Evolutionary conservation across 2,888 invertebrate genomes (phyloP).

Genomic region (Lapara coniferarum): DNA sequence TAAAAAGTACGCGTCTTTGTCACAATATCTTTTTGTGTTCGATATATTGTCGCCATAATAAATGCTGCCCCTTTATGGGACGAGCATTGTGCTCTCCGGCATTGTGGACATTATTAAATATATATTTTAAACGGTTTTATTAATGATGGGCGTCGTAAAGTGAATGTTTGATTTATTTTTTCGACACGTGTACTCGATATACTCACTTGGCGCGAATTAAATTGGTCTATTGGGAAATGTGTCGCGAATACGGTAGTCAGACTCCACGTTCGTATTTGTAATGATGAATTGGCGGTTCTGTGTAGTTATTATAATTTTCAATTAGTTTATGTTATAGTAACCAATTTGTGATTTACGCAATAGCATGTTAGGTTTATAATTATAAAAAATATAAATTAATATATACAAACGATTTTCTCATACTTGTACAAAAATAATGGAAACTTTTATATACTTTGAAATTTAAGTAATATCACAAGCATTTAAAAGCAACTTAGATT

Average conservation of each 20-base stretch:
- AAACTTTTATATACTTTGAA: no score
- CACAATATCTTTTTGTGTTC: constrained; percentile 84
- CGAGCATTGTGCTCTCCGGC: constrained; percentile 76
- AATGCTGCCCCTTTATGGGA: constrained; percentile 82
- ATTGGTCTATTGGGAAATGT: constrained; percentile 13
- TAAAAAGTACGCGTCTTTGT: constrained; percentile 83
- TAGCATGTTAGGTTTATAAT: no score
- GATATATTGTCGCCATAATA: constrained; percentile 83
- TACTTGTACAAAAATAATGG: no score
- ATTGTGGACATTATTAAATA: constrained; percentile 84
- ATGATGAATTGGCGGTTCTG: not conserved
- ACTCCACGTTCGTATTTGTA: not conserved
- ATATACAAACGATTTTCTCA: no score
- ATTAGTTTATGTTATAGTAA: no score
- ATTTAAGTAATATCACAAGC: no score
- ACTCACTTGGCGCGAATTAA: constrained; percentile 23
- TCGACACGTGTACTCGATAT: constrained; percentile 79
- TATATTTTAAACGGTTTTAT: constrained; percentile 82
- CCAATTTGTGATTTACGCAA: no score
- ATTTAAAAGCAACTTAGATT: no score
- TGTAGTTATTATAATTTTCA: no score
- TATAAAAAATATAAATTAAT: no score
- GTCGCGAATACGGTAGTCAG: constrained; percentile 14
- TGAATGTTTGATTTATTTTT: constrained; percentile 82
- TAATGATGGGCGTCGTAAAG: constrained; percentile 80